Conservation (phyloP, 2,113 vertebrate genomes). For the Genyomyrus donnyi region DNA sequence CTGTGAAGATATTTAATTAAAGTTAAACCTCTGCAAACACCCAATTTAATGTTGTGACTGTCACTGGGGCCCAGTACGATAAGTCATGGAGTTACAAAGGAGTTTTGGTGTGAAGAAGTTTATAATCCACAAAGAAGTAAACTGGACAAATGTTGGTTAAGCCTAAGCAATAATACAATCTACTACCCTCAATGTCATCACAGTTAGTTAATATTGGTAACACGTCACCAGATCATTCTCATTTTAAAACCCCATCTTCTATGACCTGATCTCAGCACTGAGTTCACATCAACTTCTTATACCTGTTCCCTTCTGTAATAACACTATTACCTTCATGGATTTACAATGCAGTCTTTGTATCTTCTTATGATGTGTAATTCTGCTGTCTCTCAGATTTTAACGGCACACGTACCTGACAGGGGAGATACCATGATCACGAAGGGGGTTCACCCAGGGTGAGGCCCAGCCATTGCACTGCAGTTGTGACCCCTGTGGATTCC, state of each 20-base stretch:
- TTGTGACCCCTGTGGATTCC: too few relatives aligned
- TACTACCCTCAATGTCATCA: not conserved
- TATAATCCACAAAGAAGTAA: not conserved
- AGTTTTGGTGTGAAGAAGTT: not conserved
- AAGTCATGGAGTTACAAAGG: not conserved
- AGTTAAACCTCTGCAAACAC: not conserved
- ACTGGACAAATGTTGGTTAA: not conserved
- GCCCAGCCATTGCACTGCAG: too few relatives aligned
- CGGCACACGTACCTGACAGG: not conserved
- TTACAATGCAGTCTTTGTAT: not conserved
- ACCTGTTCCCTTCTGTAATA: slow-evolving; percentile 34
- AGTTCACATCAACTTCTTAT: slow-evolving; percentile 40
- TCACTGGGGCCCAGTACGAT: not conserved
- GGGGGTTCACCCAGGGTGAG: too few relatives aligned
- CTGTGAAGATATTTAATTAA: not conserved
- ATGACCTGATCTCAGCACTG: slow-evolving; percentile 17
- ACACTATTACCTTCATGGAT: slow-evolving; percentile 28
- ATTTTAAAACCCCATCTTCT: slow-evolving; percentile 6
- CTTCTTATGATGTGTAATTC: slow-evolving; percentile 33
- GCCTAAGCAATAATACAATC: not conserved
- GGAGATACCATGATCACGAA: too few relatives aligned
- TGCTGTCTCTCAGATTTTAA: slow-evolving; percentile 37
- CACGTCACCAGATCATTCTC: not conserved
- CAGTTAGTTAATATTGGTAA: not conserved
- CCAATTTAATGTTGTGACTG: not conserved